A percentile compares a stretch with the other conserved stretches of the same genome.
phyloP scores from a whole-genome alignment of 2,113 vertebrate species.

The Connochaetes taurinus region DNA sequence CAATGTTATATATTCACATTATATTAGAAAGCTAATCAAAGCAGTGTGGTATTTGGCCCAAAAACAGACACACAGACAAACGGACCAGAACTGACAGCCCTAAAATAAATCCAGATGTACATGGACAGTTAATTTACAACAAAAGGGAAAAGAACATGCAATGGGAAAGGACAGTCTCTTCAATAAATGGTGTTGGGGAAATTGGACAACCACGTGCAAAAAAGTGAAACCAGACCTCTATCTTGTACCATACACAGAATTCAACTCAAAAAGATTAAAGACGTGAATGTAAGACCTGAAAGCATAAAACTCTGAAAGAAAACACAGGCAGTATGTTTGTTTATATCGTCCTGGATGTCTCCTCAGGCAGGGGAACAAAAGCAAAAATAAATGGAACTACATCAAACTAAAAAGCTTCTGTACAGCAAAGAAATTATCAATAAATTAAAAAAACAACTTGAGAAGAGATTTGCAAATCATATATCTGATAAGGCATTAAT shows the following conservation, averaged over 20 bases:
- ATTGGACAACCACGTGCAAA: not conserved
- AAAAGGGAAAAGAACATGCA: not conserved
- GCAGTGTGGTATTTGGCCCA: not conserved
- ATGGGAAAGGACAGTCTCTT: not conserved
- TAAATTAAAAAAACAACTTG: not conserved
- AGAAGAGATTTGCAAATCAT: not conserved
- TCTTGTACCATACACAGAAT: not conserved
- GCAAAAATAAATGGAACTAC: not conserved
- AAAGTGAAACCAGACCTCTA: not conserved
- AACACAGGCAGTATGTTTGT: not conserved
- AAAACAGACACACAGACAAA: not conserved
- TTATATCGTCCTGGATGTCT: not conserved
- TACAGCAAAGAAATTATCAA: not conserved
- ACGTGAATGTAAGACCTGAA: not conserved
- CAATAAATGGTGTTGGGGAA: not conserved
- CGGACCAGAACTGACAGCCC: not conserved
- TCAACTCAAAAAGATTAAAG: not conserved
- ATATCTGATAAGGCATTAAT: not conserved
- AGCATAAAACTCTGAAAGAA: not conserved
- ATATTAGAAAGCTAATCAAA: not conserved
- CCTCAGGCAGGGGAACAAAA: not conserved
- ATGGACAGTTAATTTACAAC: not conserved
- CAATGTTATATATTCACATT: not conserved
- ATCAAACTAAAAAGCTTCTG: not conserved
- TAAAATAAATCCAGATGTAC: not conserved